A percentile compares a stretch with the other conserved stretches of the same genome.
phyloP scores from a whole-genome alignment of 2,797 vertebrate genomes.

The Cirrhinus molitorella region DNA sequence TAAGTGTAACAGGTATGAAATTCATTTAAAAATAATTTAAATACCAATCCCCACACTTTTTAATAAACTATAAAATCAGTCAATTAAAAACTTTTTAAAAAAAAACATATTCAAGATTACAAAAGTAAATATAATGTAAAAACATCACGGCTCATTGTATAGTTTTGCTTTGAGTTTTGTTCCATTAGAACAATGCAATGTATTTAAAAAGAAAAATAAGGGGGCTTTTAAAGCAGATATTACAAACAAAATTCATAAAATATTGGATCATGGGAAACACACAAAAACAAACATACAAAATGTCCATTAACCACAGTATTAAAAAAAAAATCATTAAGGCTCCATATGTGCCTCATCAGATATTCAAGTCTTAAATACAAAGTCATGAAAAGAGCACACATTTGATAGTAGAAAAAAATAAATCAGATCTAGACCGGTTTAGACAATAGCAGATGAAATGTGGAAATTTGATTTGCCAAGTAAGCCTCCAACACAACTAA shows the following conservation, averaged over 20 bases:
- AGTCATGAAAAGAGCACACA: background rate
- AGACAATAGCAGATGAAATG: conserved; percentile 23
- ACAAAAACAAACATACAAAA: background rate
- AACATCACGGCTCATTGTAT: too few species aligned
- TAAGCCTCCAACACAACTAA: conserved; percentile 12
- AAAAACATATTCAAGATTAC: background rate
- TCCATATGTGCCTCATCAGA: background rate
- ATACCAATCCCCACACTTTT: background rate
- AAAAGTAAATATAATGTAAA: background rate
- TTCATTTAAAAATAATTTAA: conserved; percentile 10
- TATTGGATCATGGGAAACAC: background rate
- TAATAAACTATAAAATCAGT: background rate
- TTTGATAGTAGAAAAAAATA: background rate
- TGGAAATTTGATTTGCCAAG: background rate
- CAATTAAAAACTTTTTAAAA: background rate
- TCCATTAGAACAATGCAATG: background rate
- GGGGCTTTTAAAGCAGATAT: background rate
- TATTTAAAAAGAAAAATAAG: background rate
- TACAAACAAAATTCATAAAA: background rate
- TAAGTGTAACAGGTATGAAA: conserved; percentile 35
- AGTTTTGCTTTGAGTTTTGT: background rate
- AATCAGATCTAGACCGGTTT: background rate
- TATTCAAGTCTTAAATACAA: conserved; percentile 12
- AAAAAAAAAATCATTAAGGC: background rate
- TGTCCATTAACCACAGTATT: background rate